A percentile compares a stretch with the other conserved stretches of the same genome.
Evolutionary conservation across 92 coral and sea anemone species (phyloP).

Genomic region (Heteractis magnifica): DNA sequence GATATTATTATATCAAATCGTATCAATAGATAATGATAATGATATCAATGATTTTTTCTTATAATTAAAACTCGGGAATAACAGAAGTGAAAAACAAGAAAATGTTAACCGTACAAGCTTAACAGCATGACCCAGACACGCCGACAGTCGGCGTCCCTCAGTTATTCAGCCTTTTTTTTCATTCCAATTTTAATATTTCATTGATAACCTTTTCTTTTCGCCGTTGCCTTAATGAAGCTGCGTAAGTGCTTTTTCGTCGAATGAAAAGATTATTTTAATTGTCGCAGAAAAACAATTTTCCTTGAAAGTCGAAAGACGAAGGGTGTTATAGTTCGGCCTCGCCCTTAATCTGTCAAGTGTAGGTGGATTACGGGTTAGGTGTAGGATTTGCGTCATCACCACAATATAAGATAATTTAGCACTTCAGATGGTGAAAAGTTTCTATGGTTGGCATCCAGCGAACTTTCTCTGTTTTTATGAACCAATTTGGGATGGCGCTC

Average conservation of each 20-base stretch:
- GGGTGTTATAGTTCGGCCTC: neutral
- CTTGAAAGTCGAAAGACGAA: neutral
- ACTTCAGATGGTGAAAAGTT: neutral
- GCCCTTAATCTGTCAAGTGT: neutral
- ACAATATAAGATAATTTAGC: neutral
- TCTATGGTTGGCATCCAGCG: neutral
- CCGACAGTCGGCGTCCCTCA: neutral
- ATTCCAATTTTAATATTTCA: neutral
- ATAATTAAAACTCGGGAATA: neutral
- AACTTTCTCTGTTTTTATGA: neutral
- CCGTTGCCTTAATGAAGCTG: neutral
- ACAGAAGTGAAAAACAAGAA: neutral
- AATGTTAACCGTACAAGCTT: neutral
- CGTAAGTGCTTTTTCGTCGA: neutral
- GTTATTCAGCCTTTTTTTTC: neutral
- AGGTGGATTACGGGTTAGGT: neutral
- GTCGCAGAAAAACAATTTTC: neutral
- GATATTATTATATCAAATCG: neutral
- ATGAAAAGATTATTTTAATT: neutral
- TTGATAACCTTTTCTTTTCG: neutral
- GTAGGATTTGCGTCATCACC: neutral
- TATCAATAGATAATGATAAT: neutral
- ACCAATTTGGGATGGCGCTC: neutral
- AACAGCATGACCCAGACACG: neutral
- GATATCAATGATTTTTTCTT: neutral